Evolutionary conservation across 2,113 vertebrate species (phyloP), one percentile per base, ranked within the genome.

Genomic region (Riparia riparia): DNA sequence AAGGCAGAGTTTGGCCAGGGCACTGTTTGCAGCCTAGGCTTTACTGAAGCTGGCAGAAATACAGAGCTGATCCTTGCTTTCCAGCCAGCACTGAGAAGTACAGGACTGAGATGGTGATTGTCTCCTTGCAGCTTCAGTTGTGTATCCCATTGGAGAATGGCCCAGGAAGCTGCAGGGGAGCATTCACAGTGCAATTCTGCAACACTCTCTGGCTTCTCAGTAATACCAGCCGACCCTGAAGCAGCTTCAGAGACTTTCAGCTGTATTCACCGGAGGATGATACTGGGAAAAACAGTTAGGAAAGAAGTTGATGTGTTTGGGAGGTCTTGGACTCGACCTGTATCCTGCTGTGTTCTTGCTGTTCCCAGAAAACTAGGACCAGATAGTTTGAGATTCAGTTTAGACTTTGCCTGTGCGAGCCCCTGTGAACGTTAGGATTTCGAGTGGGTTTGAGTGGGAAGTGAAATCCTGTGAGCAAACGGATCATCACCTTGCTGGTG

Each of bases 71-170:
- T 82, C 37, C 37, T 88, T 26, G 14, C 57, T 69, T 86, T 82
- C 57, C 56, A 54, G 0, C n/a, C 47, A 41, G 64, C 0, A 2
- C 51, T 14, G 56, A 44, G 34, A 65, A 74, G 37, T 26, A 9
- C 18, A 20, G 70, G 26, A n/a, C 8, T 51, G 69, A 64, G 45
- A 11, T 2, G 21, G 31, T 4, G 26, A 28, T 18, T 39, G 21
- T 58, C 57, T 51, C 39, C 57, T 51, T 47, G 72, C 70, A 65
- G 21, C 31, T 79, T 82, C 34, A 29, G 42, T 71, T 58, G 51
- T 13, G 28, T n/a, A 10, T 77, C 26, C 16, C 7, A 14, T 3
- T 74, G 91, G 69, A 86, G 65, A 68, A 45, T 1, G 19, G 79
- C 42, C 45, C 68, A 22, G 60, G 22, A 45, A 78, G 44, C 72